A percentile compares a stretch with the other conserved stretches of the same genome.
Evolutionary conservation across 35 echinoderm and acorn worm genomes (phyloP).

Genomic region (Apostichopus californicus): DNA sequence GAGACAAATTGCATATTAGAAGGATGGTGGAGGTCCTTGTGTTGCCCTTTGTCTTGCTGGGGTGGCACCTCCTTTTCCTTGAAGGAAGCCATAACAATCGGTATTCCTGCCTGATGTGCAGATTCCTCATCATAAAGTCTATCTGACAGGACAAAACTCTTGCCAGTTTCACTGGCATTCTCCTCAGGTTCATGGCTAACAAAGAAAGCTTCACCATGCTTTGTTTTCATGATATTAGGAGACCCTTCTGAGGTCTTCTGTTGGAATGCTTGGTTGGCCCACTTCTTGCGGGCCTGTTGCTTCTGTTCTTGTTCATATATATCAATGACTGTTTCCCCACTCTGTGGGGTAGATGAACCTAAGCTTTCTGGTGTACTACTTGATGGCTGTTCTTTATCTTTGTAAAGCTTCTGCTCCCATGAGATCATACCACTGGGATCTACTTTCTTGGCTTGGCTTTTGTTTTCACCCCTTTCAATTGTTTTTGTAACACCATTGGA

Average conservation of each 20-base stretch:
- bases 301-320: conserved; percentile 49
- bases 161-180: conserved; percentile 37
- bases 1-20: conserved; percentile 34
- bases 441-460: neutral
- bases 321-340: conserved; percentile 81
- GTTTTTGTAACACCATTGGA: conserved; percentile 9
- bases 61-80: neutral
- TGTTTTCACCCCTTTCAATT: conserved; percentile 5
- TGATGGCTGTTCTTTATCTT: conserved; percentile 10
- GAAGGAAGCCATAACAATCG: conserved; percentile 53
- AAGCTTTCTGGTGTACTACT: conserved; percentile 73
- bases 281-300: conserved; percentile 38
- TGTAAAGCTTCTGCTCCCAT: conserved; percentile 50
- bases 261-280: conserved; percentile 43
- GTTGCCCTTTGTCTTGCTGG: conserved; percentile 12
- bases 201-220: conserved; percentile 89
- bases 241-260: conserved; percentile 28
- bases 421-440: conserved; percentile 46
- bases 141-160: conserved; percentile 78
- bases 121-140: conserved; percentile 59
- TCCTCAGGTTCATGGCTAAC: conserved; percentile 29
- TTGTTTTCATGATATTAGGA: conserved; percentile 61
- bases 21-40: conserved; percentile 34
- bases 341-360: conserved; percentile 77
- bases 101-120: conserved; percentile 77